phyloP scores from a whole-genome alignment of 1,140 invertebrate species.

The Brachionus plicatilis region DNA sequence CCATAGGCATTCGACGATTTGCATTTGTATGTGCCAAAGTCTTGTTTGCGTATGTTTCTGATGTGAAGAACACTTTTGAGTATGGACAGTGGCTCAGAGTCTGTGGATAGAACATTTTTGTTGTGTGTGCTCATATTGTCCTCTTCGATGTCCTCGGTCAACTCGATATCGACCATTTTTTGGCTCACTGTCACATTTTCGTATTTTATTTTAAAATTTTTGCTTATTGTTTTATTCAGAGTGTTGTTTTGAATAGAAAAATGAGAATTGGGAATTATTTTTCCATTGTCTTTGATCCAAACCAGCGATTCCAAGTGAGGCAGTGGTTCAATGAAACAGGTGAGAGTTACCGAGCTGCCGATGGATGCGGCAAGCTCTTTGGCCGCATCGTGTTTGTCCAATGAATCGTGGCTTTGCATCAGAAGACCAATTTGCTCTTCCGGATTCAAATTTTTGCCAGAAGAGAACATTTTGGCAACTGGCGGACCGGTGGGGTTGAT shows the following conservation, averaged over 20 bases:
- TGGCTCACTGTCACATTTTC: neutral
- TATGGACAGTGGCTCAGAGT: neutral
- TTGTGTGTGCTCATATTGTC: neutral
- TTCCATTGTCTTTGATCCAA: conserved; percentile 39
- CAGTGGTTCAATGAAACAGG: conserved; percentile 11
- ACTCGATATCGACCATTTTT: neutral
- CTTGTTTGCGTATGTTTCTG: conserved; percentile 26
- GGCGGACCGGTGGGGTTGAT: neutral
- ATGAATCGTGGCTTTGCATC: neutral
- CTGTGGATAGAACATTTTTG: neutral
- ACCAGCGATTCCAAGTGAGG: neutral
- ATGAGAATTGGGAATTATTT: conserved; percentile 23
- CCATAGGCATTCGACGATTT: neutral
- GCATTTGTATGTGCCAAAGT: conserved; percentile 8
- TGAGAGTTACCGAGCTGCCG: neutral
- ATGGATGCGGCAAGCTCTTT: neutral
- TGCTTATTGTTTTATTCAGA: neutral
- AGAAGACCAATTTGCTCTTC: neutral
- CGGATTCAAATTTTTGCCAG: neutral
- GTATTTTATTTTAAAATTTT: conserved; percentile 27
- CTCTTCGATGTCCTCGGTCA: neutral
- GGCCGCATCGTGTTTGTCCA: neutral
- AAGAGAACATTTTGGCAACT: neutral
- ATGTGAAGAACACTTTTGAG: neutral
- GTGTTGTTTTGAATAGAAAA: neutral